Conservation (phyloP, 1,140 invertebrate species). For the Drosophila ironensis region DNA sequence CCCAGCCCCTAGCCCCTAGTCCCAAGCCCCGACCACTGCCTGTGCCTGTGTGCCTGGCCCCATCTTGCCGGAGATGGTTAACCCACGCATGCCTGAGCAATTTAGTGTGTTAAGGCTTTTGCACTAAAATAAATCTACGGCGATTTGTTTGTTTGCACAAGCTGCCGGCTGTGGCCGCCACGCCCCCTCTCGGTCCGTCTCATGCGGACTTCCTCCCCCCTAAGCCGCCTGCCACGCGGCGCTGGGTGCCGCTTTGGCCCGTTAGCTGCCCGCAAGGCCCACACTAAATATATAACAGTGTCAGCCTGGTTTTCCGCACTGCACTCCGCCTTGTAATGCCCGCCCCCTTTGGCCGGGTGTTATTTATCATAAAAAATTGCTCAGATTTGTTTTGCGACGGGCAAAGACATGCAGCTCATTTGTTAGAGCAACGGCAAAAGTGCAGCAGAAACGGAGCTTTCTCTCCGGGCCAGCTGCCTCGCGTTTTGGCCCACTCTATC, state of each 20-base stretch:
- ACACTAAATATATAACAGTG: conserved; percentile 68
- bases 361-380: conserved; percentile 81
- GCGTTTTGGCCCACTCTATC: not conserved
- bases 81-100: conserved; percentile 71
- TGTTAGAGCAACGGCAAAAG: conserved; percentile 65
- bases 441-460: conserved; percentile 14
- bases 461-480: conserved; percentile 4
- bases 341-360: conserved; percentile 39
- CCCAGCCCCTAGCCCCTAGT: not conserved
- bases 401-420: conserved; percentile 78
- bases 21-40: not conserved
- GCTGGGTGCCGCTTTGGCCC: too few relatives aligned
- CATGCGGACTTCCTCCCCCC: not conserved
- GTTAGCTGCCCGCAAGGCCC: conserved; percentile 60
- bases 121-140: conserved; percentile 77
- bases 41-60: not conserved
- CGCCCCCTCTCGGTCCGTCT: not conserved
- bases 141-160: conserved; percentile 80
- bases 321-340: not conserved
- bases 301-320: not conserved
- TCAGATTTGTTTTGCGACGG: conserved; percentile 78
- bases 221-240: too few relatives aligned
- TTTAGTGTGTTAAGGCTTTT: conserved; percentile 67
- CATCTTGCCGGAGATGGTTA: conserved; percentile 22
- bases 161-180: conserved; percentile 36